Evolutionary conservation across 2,113 vertebrate genomes (phyloP), one percentile per base, ranked within the genome.

Genomic region (Colistium nudipinnis): DNA sequence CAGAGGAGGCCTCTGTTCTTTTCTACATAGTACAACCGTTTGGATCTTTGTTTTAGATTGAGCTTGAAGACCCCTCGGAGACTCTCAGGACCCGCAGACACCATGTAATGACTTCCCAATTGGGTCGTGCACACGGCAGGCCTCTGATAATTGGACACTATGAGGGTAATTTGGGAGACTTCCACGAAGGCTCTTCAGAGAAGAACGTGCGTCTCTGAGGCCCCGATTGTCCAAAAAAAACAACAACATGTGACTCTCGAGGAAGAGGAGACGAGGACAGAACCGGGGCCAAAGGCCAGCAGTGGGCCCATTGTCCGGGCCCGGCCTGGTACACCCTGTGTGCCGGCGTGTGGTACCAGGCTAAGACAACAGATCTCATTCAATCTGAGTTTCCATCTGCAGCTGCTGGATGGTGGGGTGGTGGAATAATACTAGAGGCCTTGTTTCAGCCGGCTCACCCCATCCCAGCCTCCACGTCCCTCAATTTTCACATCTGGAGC

Each of bases 401-500:
- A 92, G 90, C 88, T 88, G 88, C 74, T 56, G 68, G 62, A 63
- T 51, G 80, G 75, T 60, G 56, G 66, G 79, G 79, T 75, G 72
- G 84, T 65, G 74, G 41, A 69, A 69, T 51, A 69, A 92, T 90
- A 93, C 90, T 82, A 47, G 79, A 64, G 67, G 75, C 84, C 84
- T 93, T 93, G 91, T 93, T 90, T 82, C 49, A 48, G 80, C 70
- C 16, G 67, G 38, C 62, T 77, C 76, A 64, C 76, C 81, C 80
- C 70, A 56, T 53, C 73, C 66, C 73, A 10, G 49, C 70, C 64
- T 81, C 84, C 78, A 28, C 3, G 55, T 64, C 66, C 73, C 70
- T 85, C 76, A 80, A 74, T 82, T 80, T n/a, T 84, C 86, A 91
- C 88, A 90, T 91, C 88, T 91, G 90, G 86, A 89, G 84, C 74